Conservation (phyloP, 2,888 invertebrate species). For the Graphium colonna region DNA sequence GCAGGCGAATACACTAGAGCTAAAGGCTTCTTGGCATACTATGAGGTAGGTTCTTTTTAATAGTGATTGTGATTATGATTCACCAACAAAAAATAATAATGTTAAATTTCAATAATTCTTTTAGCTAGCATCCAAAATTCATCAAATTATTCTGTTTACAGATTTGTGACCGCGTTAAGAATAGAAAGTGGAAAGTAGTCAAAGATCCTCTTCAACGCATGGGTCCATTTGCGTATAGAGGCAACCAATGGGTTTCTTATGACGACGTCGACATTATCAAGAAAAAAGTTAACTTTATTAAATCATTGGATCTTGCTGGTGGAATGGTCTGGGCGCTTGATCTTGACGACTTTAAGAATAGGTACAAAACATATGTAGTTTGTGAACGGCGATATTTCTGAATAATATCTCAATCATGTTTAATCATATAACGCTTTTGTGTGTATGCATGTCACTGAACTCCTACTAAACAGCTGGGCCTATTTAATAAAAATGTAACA, state of each 20-base stretch:
- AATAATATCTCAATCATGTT: too few species aligned
- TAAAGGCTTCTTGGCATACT: constrained; percentile 92
- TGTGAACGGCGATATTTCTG: too few species aligned
- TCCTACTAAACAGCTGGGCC: too few species aligned
- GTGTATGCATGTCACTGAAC: too few species aligned
- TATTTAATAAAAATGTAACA: too few species aligned
- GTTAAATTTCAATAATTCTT: too few species aligned
- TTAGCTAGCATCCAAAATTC: too few species aligned
- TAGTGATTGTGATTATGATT: too few species aligned
- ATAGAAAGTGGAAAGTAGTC: constrained; percentile 89
- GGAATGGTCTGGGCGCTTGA: constrained; percentile 96
- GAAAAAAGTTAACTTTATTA: constrained; percentile 88
- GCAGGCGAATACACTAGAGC: constrained; percentile 93
- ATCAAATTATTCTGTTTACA: constrained; percentile 45
- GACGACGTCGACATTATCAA: constrained; percentile 90
- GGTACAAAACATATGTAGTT: too few species aligned
- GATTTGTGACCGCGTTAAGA: constrained; percentile 90
- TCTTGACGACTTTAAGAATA: constrained; percentile 90
- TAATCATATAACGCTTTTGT: too few species aligned
- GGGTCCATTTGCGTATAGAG: constrained; percentile 93
- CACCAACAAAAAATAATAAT: too few species aligned
- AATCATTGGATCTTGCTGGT: constrained; percentile 88
- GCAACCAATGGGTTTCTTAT: constrained; percentile 94
- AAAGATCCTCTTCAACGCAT: constrained; percentile 88
- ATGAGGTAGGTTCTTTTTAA: constrained; percentile 86